A percentile compares a stretch with the other conserved stretches of the same genome.
phyloP scores from a whole-genome alignment of 2,113 vertebrate genomes.

The Brachyhypopomus occidentalis region DNA sequence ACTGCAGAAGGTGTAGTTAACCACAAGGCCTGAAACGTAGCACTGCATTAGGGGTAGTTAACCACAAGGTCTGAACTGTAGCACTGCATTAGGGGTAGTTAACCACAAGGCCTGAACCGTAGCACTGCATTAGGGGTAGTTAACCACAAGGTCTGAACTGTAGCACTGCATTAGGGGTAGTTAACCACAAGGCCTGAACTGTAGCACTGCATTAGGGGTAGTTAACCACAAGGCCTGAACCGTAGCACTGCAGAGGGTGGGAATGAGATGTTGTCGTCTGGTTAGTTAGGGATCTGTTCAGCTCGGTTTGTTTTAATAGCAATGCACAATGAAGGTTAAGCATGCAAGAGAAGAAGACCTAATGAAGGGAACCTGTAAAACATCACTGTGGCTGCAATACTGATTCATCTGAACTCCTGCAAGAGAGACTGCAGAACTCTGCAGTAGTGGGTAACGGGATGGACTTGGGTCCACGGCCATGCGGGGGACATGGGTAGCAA shows the following conservation, averaged over 20 bases:
- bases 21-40: conserved; percentile 22
- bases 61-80: conserved; percentile 10
- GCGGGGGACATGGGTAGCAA: neutral
- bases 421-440: neutral
- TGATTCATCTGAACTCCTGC: neutral
- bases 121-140: conserved; percentile 10
- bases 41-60: neutral
- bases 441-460: neutral
- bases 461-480: neutral
- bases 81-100: conserved; percentile 8
- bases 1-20: neutral
- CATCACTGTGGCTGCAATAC: neutral
- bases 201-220: conserved; percentile 6
- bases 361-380: neutral
- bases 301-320: neutral
- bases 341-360: conserved; percentile 8
- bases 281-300: conserved; percentile 6
- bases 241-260: neutral
- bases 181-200: conserved; percentile 4
- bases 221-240: conserved; percentile 12
- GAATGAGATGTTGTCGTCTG: conserved; percentile 4
- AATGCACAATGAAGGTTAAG: conserved; percentile 4
- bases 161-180: conserved; percentile 12
- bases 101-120: conserved; percentile 9
- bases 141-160: conserved; percentile 3